Base-by-base conservation (phyloP, 2,113 vertebrate species). In the Arizona elegans region DNA sequence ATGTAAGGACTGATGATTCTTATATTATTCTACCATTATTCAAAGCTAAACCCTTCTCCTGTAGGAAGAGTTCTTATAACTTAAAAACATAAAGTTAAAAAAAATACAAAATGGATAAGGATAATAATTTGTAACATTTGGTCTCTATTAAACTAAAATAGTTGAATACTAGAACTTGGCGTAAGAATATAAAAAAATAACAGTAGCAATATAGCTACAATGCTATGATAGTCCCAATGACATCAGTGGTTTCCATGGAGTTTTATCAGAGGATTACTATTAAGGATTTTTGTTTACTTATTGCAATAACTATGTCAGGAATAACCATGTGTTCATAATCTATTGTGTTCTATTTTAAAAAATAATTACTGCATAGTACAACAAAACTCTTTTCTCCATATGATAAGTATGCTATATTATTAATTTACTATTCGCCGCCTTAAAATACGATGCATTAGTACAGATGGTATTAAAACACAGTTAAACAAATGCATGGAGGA, bases 41-140 rank as follows among this genome's bases (percentile, higher is more conserved):
- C 89, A 55, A 62, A 93, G 95, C 92, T 81, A 90, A 87, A 89
- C 90, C 15, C 58, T 94, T 58, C 38, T 94, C 55, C 90, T 92
- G 89, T 88, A 95, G 55, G 94, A 96, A 88, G 86, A 95, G 94
- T 17, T 11, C 21, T 91, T 92, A 93, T 70, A 87, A 93, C 19
- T 11, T 75, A 50, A 59, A 59, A 56, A 56, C 87, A 94, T 55
- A 24, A 24, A 86, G 58, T 47, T n/a, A 88, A 38, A 52, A 53
- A 70, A 75, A 53, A 38, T 47, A 90, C 26, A 90, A 90, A 38
- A 47, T 38, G 7, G 56, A 21, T 54, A 47, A 47, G 47, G 23
- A 56, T 86, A 7, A 52, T 43, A 85, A 26, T 85, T 56, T 43
- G 7, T 86, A 86, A 91, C 29, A 86, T 38, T 13, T 91, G 4